Conservation (phyloP, 2,113 vertebrate species). For the Strix uralensis region DNA sequence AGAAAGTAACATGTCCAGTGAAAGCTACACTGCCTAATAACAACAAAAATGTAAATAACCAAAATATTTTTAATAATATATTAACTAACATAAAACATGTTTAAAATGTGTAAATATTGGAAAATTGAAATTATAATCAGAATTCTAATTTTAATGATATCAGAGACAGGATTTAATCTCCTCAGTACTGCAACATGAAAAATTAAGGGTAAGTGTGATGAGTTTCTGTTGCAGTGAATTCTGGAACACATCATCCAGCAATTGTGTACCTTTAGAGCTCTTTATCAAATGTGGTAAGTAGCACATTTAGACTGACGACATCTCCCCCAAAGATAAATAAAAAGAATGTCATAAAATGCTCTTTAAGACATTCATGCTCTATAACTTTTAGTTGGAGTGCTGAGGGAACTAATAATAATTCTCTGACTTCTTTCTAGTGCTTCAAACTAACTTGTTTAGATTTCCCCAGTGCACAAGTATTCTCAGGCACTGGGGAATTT, state of each 20-base stretch:
- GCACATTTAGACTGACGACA: background rate
- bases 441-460: background rate
- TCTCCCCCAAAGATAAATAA: background rate
- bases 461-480: background rate
- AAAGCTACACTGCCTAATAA: background rate
- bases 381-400: background rate
- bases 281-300: background rate
- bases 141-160: background rate
- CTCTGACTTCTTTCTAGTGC: background rate
- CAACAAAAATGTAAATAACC: background rate
- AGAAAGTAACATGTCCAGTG: background rate
- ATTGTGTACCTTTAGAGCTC: background rate
- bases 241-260: background rate
- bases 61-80: background rate
- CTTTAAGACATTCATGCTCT: fast-evolving
- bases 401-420: background rate
- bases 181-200: background rate
- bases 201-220: background rate
- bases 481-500: background rate
- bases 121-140: background rate
- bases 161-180: background rate
- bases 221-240: background rate
- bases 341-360: background rate
- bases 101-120: background rate
- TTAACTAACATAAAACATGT: background rate